phyloP scores from a whole-genome alignment of 2,113 vertebrate species.

The Myrmophylax atrothorax region DNA sequence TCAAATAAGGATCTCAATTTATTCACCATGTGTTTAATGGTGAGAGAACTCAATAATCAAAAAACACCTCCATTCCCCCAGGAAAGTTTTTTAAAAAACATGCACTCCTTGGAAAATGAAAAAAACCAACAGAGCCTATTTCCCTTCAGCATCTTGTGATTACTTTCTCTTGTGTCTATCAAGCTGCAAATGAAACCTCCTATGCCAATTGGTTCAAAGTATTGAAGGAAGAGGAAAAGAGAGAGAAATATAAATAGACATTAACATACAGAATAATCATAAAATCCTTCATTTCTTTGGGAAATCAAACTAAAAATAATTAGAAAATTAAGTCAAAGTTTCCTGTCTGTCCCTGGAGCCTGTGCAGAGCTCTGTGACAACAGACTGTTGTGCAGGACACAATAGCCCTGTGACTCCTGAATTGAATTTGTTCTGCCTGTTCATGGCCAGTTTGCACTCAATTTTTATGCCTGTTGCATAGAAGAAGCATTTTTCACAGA shows the following conservation, averaged over 20 bases:
- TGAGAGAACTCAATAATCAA: neutral
- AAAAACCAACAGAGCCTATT: neutral
- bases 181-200: neutral
- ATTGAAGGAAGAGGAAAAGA: neutral
- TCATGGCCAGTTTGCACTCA: slow-evolving; percentile 43
- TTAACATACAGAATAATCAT: neutral
- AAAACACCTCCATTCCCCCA: neutral
- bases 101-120: rapidly evolving
- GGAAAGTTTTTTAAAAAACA: neutral
- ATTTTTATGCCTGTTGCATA: slow-evolving; percentile 49
- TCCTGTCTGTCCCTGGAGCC: neutral
- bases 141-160: neutral
- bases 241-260: neutral
- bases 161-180: neutral
- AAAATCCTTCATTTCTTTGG: neutral
- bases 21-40: neutral
- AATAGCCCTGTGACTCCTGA: neutral
- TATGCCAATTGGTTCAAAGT: neutral
- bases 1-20: neutral
- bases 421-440: slow-evolving; percentile 58
- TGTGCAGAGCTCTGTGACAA: neutral
- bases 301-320: neutral
- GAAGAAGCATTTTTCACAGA: slow-evolving; percentile 47
- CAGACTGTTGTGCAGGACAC: neutral
- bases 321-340: neutral